Percentiles rank a stretch among this genome's conserved stretches.
phyloP scores from a whole-genome alignment of 2,113 vertebrate genomes.

The Oceanodroma tethys region DNA sequence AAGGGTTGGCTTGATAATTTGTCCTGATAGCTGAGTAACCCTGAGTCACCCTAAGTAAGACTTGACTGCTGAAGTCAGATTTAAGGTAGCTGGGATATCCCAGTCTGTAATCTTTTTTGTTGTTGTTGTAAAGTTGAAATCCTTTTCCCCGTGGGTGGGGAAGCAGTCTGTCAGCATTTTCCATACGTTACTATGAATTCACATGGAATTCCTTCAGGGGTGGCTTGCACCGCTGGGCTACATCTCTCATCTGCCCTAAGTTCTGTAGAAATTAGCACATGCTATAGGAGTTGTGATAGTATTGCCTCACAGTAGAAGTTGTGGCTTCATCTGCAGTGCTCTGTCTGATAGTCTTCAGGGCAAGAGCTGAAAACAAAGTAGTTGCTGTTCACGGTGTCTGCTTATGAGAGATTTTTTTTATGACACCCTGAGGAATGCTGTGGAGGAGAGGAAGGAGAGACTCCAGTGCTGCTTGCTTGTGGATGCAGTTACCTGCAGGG shows the following conservation, averaged over 20 bases:
- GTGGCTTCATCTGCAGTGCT: not conserved
- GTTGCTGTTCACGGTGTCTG: not conserved
- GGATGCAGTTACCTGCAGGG: not conserved
- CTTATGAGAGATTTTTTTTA: not conserved
- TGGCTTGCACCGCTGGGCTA: not conserved
- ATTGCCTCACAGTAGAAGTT: not conserved
- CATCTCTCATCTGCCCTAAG: not conserved
- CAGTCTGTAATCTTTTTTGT: not conserved
- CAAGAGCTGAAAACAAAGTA: not conserved
- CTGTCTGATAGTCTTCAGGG: not conserved
- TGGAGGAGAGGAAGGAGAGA: not conserved
- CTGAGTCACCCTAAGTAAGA: not conserved
- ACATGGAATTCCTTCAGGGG: not conserved
- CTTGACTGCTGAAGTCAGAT: not conserved
- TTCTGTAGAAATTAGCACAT: not conserved
- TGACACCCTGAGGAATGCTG: not conserved
- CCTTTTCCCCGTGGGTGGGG: not conserved
- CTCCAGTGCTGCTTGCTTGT: not conserved
- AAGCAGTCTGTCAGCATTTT: conserved; percentile 25
- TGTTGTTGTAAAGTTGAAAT: not conserved
- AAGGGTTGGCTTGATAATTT: conserved; percentile 48
- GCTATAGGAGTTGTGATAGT: accelerated
- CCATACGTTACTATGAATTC: not conserved
- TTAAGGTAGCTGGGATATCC: conserved; percentile 30
- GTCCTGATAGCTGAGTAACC: conserved; percentile 40